Evolutionary conservation across 2,797 vertebrate species (phyloP).

Genomic region (Hypotaenidia philippensis): DNA sequence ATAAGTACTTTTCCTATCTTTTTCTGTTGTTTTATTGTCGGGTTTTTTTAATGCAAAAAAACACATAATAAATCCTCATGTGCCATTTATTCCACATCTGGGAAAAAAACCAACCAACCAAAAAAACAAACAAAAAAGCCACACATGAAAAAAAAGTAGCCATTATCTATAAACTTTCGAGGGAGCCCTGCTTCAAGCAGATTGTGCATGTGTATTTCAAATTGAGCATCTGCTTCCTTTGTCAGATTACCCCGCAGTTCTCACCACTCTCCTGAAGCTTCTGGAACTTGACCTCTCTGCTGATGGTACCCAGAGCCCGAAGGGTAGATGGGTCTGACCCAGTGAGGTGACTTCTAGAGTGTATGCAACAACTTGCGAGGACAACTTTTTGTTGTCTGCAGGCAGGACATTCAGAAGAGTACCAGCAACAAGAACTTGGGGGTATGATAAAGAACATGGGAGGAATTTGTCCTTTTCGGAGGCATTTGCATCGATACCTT

Average conservation of each 20-base stretch:
- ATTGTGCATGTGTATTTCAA: neutral
- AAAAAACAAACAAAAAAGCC: too few relatives aligned
- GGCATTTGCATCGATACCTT: neutral
- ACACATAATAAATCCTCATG: neutral
- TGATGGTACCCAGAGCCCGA: neutral
- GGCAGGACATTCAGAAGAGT: neutral
- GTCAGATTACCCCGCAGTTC: neutral
- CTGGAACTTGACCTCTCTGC: neutral
- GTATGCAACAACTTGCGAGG: neutral
- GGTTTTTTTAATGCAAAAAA: neutral
- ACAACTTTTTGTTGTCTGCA: neutral
- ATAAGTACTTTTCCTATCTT: neutral
- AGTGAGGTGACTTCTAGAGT: neutral
- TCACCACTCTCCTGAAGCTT: neutral
- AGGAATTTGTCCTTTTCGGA: neutral
- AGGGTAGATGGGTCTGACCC: neutral
- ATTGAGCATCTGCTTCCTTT: neutral
- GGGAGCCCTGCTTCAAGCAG: neutral
- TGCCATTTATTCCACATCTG: neutral
- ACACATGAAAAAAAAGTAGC: neutral
- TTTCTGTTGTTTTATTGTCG: neutral
- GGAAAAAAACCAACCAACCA: neutral
- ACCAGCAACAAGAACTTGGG: neutral
- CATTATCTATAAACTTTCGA: neutral
- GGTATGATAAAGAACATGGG: neutral